phyloP scores from a whole-genome alignment of 1,140 invertebrate genomes.

The Rhysida immarginata region DNA sequence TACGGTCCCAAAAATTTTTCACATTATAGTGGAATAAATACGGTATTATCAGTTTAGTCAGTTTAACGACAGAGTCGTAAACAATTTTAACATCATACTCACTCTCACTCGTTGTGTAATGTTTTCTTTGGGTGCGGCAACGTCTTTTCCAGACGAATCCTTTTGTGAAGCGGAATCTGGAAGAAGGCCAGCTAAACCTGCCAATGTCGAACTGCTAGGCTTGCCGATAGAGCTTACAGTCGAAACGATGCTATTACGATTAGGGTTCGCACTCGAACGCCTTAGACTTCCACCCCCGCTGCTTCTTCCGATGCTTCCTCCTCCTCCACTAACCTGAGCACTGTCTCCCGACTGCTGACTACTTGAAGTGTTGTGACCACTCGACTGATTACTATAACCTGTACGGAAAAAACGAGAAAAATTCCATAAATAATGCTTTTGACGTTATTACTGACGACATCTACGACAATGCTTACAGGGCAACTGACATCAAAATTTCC shows the following conservation, averaged over 20 bases:
- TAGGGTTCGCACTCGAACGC: conserved; percentile 38
- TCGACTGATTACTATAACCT: conserved; percentile 13
- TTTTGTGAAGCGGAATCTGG: neutral
- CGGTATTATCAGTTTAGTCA: no score
- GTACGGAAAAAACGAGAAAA: no score
- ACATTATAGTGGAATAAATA: no score
- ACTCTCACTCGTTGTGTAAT: conserved; percentile 1
- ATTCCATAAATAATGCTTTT: neutral
- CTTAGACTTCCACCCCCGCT: conserved; percentile 3
- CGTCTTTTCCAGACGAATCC: neutral
- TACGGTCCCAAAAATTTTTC: no score
- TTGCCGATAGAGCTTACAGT: conserved; percentile 50
- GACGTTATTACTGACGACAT: neutral
- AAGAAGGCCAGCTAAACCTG: conserved; percentile 46
- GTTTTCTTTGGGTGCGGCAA: neutral
- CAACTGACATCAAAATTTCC: no score
- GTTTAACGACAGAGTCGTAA: no score
- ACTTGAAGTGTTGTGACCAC: conserved; percentile 36
- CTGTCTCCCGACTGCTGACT: conserved; percentile 41
- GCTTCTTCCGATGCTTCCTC: conserved; percentile 32
- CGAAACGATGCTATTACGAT: conserved; percentile 50
- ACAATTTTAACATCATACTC: no score
- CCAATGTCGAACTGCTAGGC: conserved; percentile 61
- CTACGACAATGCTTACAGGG: no score
- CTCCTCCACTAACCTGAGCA: conserved; percentile 27